Conservation (phyloP, 2,888 invertebrate species). For the Ctenicera cuprea region DNA sequence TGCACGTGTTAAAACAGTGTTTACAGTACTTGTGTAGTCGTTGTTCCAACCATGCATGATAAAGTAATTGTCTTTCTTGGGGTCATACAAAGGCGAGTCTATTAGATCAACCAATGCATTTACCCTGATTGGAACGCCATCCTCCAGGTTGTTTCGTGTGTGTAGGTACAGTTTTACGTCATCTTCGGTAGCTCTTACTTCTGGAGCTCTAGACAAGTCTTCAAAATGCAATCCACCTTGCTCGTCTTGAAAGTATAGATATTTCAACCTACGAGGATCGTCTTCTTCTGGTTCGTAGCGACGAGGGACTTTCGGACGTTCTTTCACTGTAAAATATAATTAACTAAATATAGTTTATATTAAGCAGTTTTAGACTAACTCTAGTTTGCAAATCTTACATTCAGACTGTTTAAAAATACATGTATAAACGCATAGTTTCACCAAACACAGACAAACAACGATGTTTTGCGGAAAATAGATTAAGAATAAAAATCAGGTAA, state of each 20-base stretch:
- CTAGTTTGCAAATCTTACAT: too few relatives aligned
- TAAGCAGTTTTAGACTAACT: too few relatives aligned
- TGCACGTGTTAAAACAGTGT: slow-evolving; percentile 57
- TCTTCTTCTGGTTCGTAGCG: slow-evolving; percentile 23
- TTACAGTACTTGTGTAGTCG: slow-evolving; percentile 59
- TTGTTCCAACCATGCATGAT: slow-evolving; percentile 67
- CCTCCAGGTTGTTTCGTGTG: slow-evolving; percentile 56
- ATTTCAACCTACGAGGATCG: slow-evolving; percentile 37
- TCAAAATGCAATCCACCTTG: slow-evolving; percentile 49
- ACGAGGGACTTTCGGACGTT: neutral
- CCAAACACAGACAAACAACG: too few relatives aligned
- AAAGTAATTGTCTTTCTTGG: slow-evolving; percentile 61
- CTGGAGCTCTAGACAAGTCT: slow-evolving; percentile 40
- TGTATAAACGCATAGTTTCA: too few relatives aligned
- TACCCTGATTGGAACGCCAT: slow-evolving; percentile 44
- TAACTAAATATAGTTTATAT: too few relatives aligned
- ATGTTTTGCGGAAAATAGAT: too few relatives aligned
- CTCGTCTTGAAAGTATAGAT: slow-evolving; percentile 43
- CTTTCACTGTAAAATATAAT: neutral
- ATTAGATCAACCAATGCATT: slow-evolving; percentile 45
- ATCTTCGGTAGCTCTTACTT: slow-evolving; percentile 42
- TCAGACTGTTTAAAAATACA: too few relatives aligned
- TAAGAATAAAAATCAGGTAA: too few relatives aligned
- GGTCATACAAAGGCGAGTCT: slow-evolving; percentile 56
- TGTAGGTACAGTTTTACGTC: slow-evolving; percentile 62